Base-by-base conservation (phyloP, 1,140 invertebrate species). In the Idris sp. region DNA sequence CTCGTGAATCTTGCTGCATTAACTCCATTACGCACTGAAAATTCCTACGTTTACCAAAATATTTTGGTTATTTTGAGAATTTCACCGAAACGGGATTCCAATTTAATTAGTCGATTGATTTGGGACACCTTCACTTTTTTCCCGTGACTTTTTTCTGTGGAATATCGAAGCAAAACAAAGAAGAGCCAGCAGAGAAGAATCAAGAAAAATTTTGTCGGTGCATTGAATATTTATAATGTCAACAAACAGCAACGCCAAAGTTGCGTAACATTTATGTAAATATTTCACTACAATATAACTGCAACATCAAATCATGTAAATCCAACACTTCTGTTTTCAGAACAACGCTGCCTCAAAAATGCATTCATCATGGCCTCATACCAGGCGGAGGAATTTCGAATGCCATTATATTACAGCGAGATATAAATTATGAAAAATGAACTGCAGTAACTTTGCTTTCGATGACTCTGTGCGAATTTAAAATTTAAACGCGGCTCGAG, bases 401-500 rank as follows among this genome's bases (percentile, higher is more conserved):
- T 54, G 36, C 19, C 35, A 28, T 58, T 58, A 51, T 58, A 43
- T 43, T 19, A 14, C 44, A 11, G 25, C 26, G 36, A 30, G n/a
- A 69, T 40, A 69, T 69, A 69, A 61, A 53, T 71, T 54, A 71
- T 71, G 56, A 71, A 54, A 71, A 71, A 71, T 61, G 48, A 61
- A 54, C 19, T 44, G 56, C 40, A 8, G 31, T 13, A 61, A 61
- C 46, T 71, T 46, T 44, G 33, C 54, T 56, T 48, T 43, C 58
- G 40, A 33, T 56, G 58, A 62, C 58, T n/a, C 35, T 5, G 8
- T n/a, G 41, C 28, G 10, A 44, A 61, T 61, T 54, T 61, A 31
- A 54, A 71, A 44, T 71, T 46, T 61, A 69, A 69, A 59, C 53
- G 14, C 33, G 15, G 26, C 28, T n/a, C 41, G 36, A 9, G 13